Percentiles rank a stretch among this genome's conserved stretches.
These are phyloP conservation scores for Steinernema khuongi DNA, from an alignment of 1,140 invertebrate genomes.

Conservation along the genomic window DNA sequence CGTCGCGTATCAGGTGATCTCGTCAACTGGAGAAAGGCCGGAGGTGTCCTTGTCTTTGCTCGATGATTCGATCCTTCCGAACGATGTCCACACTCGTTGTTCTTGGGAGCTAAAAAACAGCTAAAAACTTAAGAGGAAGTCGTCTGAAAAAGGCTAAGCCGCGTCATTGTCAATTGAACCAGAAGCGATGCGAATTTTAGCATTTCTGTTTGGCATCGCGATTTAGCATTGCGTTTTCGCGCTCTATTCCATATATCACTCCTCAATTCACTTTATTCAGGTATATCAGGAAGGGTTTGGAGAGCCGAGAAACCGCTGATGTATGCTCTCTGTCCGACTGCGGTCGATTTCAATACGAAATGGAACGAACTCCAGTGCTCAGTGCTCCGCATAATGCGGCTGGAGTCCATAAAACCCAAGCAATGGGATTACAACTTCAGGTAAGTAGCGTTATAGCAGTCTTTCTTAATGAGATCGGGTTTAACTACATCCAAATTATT, in stretches of 20 bases:
- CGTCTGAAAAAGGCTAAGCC: too few species aligned
- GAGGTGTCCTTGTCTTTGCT: too few species aligned
- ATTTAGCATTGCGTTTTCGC: too few species aligned
- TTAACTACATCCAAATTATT: conserved; percentile 18
- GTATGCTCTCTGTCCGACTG: conserved; percentile 37
- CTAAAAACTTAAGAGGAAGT: too few species aligned
- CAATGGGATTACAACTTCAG: conserved; percentile 48
- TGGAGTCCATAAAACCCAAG: conserved; percentile 35
- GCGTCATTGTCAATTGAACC: too few species aligned
- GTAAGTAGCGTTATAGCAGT: conserved; percentile 21
- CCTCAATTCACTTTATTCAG: not conserved
- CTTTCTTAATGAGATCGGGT: not conserved
- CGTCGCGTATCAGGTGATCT: too few species aligned
- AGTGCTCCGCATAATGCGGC: conserved; percentile 40
- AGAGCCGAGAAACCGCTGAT: not conserved
- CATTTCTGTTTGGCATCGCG: too few species aligned
- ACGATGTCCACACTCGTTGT: too few species aligned
- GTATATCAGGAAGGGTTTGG: not conserved
- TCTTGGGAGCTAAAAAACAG: too few species aligned
- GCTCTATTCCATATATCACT: not conserved
- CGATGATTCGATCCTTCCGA: too few species aligned
- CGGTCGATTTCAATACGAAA: conserved; percentile 41
- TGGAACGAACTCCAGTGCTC: conserved; percentile 36
- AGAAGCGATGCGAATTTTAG: too few species aligned
- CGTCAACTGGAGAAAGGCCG: too few species aligned